These are phyloP conservation scores for Eledone cirrhosa DNA, from an alignment of 2,888 invertebrate genomes.

Conservation along the genomic window DNA sequence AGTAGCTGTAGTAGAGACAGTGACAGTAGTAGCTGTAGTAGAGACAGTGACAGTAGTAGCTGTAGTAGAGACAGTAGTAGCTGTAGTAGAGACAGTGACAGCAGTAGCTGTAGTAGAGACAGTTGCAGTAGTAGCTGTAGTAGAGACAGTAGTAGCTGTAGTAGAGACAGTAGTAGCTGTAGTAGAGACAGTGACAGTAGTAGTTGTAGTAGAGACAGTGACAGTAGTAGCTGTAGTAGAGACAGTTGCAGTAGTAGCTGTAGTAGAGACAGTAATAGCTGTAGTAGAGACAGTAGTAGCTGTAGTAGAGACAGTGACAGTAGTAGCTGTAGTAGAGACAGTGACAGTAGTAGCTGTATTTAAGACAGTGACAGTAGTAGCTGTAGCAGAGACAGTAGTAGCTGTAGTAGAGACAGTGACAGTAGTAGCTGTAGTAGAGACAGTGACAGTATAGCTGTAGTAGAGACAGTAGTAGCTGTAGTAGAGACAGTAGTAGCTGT, in stretches of 20 bases:
- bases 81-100: background rate
- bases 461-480: background rate
- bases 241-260: background rate
- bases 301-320: background rate
- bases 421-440: constrained; percentile 1
- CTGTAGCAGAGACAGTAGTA: too few species aligned
- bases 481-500: constrained; percentile 12
- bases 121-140: background rate
- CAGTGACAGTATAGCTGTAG: background rate
- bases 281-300: background rate
- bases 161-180: background rate
- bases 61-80: background rate
- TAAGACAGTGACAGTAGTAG: background rate
- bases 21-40: background rate
- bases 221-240: background rate
- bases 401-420: background rate
- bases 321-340: background rate
- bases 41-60: background rate
- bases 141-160: background rate
- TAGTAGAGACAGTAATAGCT: background rate
- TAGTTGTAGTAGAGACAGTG: background rate
- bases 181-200: background rate
- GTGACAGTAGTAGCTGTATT: too few species aligned
- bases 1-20: background rate
- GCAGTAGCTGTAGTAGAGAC: too few species aligned